These are phyloP conservation scores for Chymomyza fuscimana DNA, from an alignment of 2,888 invertebrate genomes.

Conservation along the genomic window DNA sequence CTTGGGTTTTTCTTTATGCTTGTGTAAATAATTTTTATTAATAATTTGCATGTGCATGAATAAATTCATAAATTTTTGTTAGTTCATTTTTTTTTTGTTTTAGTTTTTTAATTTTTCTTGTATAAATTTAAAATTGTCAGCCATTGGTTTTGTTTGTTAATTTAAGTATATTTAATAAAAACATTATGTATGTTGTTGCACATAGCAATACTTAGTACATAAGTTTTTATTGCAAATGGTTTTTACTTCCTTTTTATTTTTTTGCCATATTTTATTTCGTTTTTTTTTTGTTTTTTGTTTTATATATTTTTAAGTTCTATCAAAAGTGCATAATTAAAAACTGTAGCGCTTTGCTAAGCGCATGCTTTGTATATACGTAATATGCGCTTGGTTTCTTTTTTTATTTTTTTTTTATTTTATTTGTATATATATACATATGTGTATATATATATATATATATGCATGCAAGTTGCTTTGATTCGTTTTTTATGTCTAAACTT, in stretches of 20 bases:
- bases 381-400: too few species aligned
- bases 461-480: constrained; percentile 9
- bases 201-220: background rate
- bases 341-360: constrained; percentile 35
- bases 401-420: too few species aligned
- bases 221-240: constrained; percentile 31
- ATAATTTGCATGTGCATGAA: constrained; percentile 67
- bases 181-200: constrained; percentile 47
- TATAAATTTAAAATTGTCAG: constrained; percentile 73
- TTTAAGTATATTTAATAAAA: constrained; percentile 52
- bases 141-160: constrained; percentile 34
- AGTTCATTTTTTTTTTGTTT: constrained; percentile 8
- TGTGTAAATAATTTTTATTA: constrained; percentile 53
- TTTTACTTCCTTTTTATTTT: constrained; percentile 9
- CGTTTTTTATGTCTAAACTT: constrained; percentile 29
- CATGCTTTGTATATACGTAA: background rate
- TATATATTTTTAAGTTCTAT: constrained; percentile 45
- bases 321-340: constrained; percentile 69
- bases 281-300: constrained; percentile 26
- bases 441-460: background rate
- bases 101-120: constrained; percentile 31
- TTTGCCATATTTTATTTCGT: constrained; percentile 18
- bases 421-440: background rate
- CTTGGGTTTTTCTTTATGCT: constrained; percentile 10
- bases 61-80: constrained; percentile 61